Evolutionary conservation across 2,888 invertebrate species (phyloP).

Genomic region (Hydriomena furcata): DNA sequence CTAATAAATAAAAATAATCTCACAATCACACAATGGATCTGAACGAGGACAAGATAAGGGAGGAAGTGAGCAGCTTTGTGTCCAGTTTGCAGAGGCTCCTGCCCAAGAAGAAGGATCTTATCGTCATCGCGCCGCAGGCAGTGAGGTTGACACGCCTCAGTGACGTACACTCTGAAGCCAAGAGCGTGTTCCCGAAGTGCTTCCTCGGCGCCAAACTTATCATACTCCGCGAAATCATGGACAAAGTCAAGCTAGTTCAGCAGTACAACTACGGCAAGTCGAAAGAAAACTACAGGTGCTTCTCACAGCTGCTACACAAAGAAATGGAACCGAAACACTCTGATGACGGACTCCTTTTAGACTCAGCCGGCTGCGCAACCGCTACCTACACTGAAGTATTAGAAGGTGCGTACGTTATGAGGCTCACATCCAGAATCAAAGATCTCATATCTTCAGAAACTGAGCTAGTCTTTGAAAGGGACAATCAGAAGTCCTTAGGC

Average conservation of each 20-base stretch:
- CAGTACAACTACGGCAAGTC: slow-evolving; percentile 71
- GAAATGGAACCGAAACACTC: slow-evolving; percentile 61
- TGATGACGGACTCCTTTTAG: slow-evolving; percentile 63
- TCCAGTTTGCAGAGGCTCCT: slow-evolving; percentile 63
- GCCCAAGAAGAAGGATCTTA: slow-evolving; percentile 67
- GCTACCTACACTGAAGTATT: slow-evolving; percentile 65
- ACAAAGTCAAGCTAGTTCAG: slow-evolving; percentile 69
- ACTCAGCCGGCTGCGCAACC: slow-evolving; percentile 67
- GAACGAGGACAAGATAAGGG: slow-evolving; percentile 67
- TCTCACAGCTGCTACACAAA: slow-evolving; percentile 63
- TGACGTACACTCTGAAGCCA: slow-evolving; percentile 71
- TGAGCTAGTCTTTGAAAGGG: slow-evolving; percentile 66
- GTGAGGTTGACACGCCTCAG: slow-evolving; percentile 54
- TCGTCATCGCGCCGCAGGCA: slow-evolving; percentile 52
- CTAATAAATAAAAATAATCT: slow-evolving; percentile 52
- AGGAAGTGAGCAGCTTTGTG: slow-evolving; percentile 68
- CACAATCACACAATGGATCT: slow-evolving; percentile 66
- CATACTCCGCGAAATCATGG: slow-evolving; percentile 63
- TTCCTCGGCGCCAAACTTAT: slow-evolving; percentile 70
- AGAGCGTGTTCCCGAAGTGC: slow-evolving; percentile 71
- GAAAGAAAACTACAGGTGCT: slow-evolving; percentile 64
- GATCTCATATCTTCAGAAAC: slow-evolving; percentile 73
- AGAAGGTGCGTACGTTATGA: slow-evolving; percentile 60
- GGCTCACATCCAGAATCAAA: slow-evolving; percentile 66
- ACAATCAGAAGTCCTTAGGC: slow-evolving; percentile 55